These are phyloP conservation scores for Eumerus sabulonum DNA, from an alignment of 2,888 invertebrate species.

Conservation along the genomic window DNA sequence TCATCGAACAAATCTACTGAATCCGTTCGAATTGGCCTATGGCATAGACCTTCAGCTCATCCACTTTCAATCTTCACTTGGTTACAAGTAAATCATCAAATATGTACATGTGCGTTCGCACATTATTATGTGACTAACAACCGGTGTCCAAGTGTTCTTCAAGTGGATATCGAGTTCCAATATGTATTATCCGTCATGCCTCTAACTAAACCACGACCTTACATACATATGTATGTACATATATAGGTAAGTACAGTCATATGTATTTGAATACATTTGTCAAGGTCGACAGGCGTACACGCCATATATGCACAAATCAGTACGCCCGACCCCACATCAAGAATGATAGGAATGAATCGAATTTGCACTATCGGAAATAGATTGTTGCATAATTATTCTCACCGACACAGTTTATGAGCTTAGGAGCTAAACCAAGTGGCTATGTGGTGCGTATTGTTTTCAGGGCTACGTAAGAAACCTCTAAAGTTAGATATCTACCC, in stretches of 20 bases:
- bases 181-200: background rate
- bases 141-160: conserved; percentile 44
- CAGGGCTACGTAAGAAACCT: conserved; percentile 55
- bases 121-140: no score
- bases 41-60: background rate
- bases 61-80: conserved; percentile 1
- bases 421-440: background rate
- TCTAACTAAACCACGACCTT: no score
- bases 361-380: conserved; percentile 44
- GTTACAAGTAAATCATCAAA: background rate
- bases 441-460: background rate
- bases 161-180: conserved; percentile 39
- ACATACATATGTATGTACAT: conserved; percentile 20
- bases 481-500: conserved; percentile 43
- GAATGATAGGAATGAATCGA: conserved; percentile 54
- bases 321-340: conserved; percentile 21
- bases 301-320: background rate
- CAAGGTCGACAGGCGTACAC: conserved; percentile 43
- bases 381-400: conserved; percentile 24
- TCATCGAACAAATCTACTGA: conserved; percentile 36
- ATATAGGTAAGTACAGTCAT: conserved; percentile 16
- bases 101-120: background rate
- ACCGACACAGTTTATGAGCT: conserved; percentile 53
- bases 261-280: conserved; percentile 30
- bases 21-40: conserved; percentile 8